Evolutionary conservation across 2,888 invertebrate genomes (phyloP).

Genomic region (Ischnus inquisitorius): DNA sequence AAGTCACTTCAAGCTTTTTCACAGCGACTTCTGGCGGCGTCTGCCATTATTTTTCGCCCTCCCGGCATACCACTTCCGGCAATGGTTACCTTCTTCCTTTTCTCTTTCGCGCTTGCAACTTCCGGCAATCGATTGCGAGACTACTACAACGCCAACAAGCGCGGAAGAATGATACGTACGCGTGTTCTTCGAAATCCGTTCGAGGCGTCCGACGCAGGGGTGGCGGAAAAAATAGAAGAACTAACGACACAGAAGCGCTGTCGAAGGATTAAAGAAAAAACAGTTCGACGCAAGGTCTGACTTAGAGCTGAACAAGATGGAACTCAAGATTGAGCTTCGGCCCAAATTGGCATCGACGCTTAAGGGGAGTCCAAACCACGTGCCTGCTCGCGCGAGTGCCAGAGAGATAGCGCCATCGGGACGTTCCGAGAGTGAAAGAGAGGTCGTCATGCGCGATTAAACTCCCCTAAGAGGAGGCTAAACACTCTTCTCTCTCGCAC

Average conservation of each 20-base stretch:
- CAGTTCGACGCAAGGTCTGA: background rate
- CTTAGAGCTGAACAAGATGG: too few relatives aligned
- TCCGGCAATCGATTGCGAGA: conserved; percentile 67
- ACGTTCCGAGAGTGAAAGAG: too few relatives aligned
- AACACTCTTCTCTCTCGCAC: too few relatives aligned
- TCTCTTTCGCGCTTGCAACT: conserved; percentile 45
- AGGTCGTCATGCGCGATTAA: too few relatives aligned
- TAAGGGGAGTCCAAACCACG: too few relatives aligned
- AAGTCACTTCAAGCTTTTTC: conserved; percentile 52
- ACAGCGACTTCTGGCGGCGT: conserved; percentile 27
- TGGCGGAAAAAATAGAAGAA: background rate
- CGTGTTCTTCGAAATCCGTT: conserved; percentile 15
- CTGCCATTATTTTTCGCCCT: conserved; percentile 55
- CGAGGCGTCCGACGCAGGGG: background rate
- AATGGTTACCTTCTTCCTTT: conserved; percentile 45
- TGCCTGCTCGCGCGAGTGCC: too few relatives aligned
- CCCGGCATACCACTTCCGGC: conserved; percentile 58
- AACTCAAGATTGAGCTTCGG: too few relatives aligned
- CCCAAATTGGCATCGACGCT: too few relatives aligned
- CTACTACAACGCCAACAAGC: conserved; percentile 31
- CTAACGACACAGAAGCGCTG: background rate
- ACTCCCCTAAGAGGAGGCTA: too few relatives aligned
- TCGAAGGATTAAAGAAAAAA: background rate
- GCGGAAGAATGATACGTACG: conserved; percentile 50
- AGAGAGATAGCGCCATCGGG: too few relatives aligned